Evolutionary conservation across 2,113 vertebrate species (phyloP).

Genomic region (Tachycineta bicolor): DNA sequence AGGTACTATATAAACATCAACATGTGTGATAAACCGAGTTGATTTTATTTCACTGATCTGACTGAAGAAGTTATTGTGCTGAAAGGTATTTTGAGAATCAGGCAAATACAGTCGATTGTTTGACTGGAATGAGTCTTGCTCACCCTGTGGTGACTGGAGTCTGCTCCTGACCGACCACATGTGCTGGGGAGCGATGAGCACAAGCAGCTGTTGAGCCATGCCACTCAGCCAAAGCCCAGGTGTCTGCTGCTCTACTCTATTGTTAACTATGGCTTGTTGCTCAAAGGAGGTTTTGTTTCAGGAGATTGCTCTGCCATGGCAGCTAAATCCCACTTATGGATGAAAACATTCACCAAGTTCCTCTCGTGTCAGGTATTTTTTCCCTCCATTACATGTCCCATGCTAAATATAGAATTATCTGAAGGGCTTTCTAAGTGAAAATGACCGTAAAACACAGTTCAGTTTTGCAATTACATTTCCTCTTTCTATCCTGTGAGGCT

Average conservation of each 20-base stretch:
- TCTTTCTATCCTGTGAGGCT: constrained; percentile 59
- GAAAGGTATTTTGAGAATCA: not conserved
- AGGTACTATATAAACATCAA: constrained; percentile 44
- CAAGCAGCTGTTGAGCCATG: not conserved
- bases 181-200: not conserved
- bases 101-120: not conserved
- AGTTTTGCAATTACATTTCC: constrained; percentile 72
- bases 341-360: not conserved
- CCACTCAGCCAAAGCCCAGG: not conserved
- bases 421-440: constrained; percentile 45
- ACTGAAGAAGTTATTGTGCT: not conserved
- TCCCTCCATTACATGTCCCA: not conserved
- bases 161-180: not conserved
- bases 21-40: not conserved
- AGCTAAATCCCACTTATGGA: not conserved
- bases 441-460: constrained; percentile 47
- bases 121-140: not conserved
- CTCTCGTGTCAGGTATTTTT: constrained; percentile 2
- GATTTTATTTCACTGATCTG: not conserved
- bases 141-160: not conserved
- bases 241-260: not conserved
- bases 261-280: not conserved
- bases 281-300: not conserved
- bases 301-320: not conserved
- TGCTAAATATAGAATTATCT: constrained; percentile 51